Conservation (phyloP, 2,888 invertebrate species). For the Drosophila suboccidentalis region DNA sequence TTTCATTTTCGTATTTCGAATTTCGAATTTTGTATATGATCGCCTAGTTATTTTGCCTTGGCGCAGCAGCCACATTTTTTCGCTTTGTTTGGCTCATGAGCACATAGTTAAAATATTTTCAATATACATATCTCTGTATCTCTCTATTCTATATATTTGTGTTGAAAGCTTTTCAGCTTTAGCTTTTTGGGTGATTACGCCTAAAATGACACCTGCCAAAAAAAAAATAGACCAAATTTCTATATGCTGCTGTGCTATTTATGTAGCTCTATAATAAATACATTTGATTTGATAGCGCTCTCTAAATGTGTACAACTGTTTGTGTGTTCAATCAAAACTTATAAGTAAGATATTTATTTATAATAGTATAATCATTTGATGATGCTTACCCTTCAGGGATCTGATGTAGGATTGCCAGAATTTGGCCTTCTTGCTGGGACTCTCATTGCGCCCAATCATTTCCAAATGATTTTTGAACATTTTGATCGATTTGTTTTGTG, state of each 20-base stretch:
- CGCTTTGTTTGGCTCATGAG: slow-evolving; percentile 71
- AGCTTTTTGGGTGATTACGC: slow-evolving; percentile 42
- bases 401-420: slow-evolving; percentile 97
- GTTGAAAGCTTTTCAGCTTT: slow-evolving; percentile 55
- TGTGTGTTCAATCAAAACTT: slow-evolving; percentile 3
- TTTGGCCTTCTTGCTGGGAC: slow-evolving; percentile 96
- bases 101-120: slow-evolving; percentile 73
- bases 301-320: slow-evolving; percentile 6
- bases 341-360: background rate
- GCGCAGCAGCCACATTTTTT: slow-evolving; percentile 57
- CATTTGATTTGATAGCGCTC: slow-evolving; percentile 17
- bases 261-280: slow-evolving; percentile 37
- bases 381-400: slow-evolving; percentile 93
- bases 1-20: slow-evolving; percentile 58
- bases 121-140: slow-evolving; percentile 35
- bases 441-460: slow-evolving; percentile 97
- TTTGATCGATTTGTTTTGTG: slow-evolving; percentile 88
- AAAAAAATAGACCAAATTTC: slow-evolving; percentile 59
- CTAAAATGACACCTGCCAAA: slow-evolving; percentile 78
- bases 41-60: slow-evolving; percentile 61
- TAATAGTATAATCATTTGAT: background rate
- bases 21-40: slow-evolving; percentile 54
- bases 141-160: slow-evolving; percentile 22
- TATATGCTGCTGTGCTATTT: slow-evolving; percentile 59
- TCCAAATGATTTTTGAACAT: slow-evolving; percentile 97